These are phyloP conservation scores for Anniella stebbinsi DNA, from an alignment of 2,797 vertebrate genomes.

Conservation along the genomic window DNA sequence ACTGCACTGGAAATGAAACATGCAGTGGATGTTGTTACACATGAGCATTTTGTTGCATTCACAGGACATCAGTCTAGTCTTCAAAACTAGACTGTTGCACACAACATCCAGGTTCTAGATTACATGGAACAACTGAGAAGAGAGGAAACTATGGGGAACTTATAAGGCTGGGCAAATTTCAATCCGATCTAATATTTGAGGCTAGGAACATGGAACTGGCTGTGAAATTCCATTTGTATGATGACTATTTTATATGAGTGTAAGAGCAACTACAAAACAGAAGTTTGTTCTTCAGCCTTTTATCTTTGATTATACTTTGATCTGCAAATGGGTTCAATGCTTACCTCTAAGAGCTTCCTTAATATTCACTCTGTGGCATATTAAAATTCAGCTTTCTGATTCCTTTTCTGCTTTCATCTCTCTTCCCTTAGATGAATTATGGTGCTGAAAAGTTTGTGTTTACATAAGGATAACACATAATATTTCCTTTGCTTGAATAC, in stretches of 20 bases:
- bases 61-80: neutral
- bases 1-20: neutral
- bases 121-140: neutral
- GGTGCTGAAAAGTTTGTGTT: constrained; percentile 42
- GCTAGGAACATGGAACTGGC: neutral
- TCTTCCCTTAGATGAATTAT: constrained; percentile 52
- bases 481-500: constrained; percentile 49
- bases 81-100: neutral
- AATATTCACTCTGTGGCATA: constrained; percentile 52
- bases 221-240: neutral
- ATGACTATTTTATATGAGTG: neutral
- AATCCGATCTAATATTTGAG: neutral
- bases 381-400: constrained; percentile 71
- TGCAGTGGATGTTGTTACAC: too few species aligned
- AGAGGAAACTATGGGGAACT: neutral
- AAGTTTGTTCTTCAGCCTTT: constrained; percentile 67
- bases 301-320: constrained; percentile 71
- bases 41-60: too few species aligned
- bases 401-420: constrained; percentile 69
- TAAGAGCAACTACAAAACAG: constrained; percentile 55
- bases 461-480: constrained; percentile 49
- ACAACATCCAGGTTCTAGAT: neutral
- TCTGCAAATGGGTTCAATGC: constrained; percentile 61
- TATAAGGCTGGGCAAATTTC: neutral
- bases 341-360: constrained; percentile 61